A percentile compares a stretch with the other conserved stretches of the same genome.
These are phyloP conservation scores for Heterohyrax brucei DNA, from an alignment of 2,797 vertebrate genomes.

Conservation along the genomic window DNA sequence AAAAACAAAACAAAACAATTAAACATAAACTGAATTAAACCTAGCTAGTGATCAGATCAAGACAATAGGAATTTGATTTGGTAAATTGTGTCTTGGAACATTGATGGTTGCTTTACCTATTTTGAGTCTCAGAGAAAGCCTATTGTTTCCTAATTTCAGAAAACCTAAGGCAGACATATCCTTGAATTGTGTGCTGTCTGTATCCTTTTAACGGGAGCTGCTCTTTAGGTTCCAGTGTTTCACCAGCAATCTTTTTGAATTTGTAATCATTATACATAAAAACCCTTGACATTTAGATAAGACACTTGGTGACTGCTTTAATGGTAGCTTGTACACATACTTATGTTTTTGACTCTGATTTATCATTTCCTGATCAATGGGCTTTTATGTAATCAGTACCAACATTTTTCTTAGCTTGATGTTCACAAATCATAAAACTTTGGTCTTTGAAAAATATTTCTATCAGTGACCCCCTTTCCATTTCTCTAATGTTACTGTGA, in stretches of 20 bases:
- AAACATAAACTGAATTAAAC: not conserved
- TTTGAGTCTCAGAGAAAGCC: not conserved
- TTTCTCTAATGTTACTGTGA: not conserved
- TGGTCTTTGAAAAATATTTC: conserved; percentile 29
- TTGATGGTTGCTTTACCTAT: too few relatives aligned
- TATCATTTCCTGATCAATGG: conserved; percentile 69
- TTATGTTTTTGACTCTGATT: conserved; percentile 72
- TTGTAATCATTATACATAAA: conserved; percentile 53
- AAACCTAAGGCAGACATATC: not conserved
- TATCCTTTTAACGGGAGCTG: not conserved
- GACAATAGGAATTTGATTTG: not conserved
- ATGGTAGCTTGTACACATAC: not conserved
- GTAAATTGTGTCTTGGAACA: not conserved
- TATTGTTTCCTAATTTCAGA: not conserved
- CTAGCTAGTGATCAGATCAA: not conserved
- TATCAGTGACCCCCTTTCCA: not conserved
- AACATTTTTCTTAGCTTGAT: conserved; percentile 64
- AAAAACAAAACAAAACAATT: not conserved
- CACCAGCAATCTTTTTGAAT: conserved; percentile 65
- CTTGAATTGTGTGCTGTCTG: not conserved
- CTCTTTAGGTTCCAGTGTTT: conserved; percentile 11
- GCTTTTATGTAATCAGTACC: conserved; percentile 69
- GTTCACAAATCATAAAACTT: conserved; percentile 39
- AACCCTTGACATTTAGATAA: conserved; percentile 79
- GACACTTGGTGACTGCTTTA: conserved; percentile 42